phyloP scores from a whole-genome alignment of 2,797 vertebrate genomes.

The Neosalanx taihuensis region DNA sequence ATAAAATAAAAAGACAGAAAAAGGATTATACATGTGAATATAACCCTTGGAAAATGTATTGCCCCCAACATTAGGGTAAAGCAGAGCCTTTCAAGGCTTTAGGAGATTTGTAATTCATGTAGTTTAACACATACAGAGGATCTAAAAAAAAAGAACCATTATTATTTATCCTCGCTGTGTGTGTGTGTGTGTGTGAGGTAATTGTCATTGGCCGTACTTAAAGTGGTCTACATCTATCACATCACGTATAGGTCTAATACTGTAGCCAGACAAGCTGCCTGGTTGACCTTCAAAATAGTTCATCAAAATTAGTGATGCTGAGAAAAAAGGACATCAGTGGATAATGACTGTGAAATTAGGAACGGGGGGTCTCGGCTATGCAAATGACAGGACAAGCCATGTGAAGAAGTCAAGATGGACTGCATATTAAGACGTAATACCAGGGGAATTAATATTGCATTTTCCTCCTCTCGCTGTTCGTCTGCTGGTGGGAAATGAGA shows the following conservation, averaged over 20 bases:
- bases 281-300: slow-evolving; percentile 97
- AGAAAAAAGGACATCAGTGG: slow-evolving; percentile 92
- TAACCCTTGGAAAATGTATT: slow-evolving; percentile 41
- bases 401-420: slow-evolving; percentile 94
- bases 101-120: slow-evolving; percentile 45
- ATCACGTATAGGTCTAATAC: slow-evolving; percentile 33
- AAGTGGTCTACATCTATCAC: slow-evolving; percentile 32
- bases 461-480: slow-evolving; percentile 48
- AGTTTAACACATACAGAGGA: slow-evolving; percentile 31
- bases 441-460: slow-evolving; percentile 87
- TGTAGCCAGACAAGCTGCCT: slow-evolving; percentile 54
- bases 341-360: slow-evolving; percentile 99
- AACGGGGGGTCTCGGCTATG: slow-evolving; percentile 86
- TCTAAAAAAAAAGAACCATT: slow-evolving; percentile 19
- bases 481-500: slow-evolving; percentile 51
- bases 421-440: slow-evolving; percentile 91
- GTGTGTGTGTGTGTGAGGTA: slow-evolving; percentile 39
- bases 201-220: slow-evolving; percentile 28
- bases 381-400: slow-evolving; percentile 94
- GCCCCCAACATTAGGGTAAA: slow-evolving; percentile 38
- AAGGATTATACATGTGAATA: slow-evolving; percentile 47
- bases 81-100: slow-evolving; percentile 44
- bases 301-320: slow-evolving; percentile 98
- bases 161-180: slow-evolving; percentile 47
- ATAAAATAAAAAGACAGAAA: too few relatives aligned